A percentile compares a stretch with the other conserved stretches of the same genome.
These are phyloP conservation scores for Syngnathoides biaculeatus DNA, from an alignment of 2,113 vertebrate genomes.

Conservation along the genomic window DNA sequence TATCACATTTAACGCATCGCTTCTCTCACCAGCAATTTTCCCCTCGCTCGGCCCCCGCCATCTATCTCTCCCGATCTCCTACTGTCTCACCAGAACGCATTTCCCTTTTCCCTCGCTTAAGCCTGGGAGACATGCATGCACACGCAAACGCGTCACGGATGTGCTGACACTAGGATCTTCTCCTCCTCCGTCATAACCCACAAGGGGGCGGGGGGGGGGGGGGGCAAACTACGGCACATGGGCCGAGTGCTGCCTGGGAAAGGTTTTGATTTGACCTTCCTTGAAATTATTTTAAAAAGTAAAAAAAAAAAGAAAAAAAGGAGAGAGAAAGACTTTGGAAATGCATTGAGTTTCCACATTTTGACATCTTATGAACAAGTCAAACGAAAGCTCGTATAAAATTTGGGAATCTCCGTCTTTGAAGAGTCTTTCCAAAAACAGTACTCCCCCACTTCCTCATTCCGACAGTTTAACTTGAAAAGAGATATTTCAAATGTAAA, in stretches of 20 bases:
- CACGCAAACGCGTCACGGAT: conserved; percentile 36
- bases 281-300: not conserved
- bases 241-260: not conserved
- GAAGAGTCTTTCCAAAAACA: too few species aligned
- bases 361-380: not conserved
- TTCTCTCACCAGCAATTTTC: conserved; percentile 23
- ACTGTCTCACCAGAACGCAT: conserved; percentile 33
- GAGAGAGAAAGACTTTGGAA: not conserved
- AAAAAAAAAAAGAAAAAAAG: not conserved
- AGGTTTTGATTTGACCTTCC: not conserved
- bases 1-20: conserved; percentile 31
- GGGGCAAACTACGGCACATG: not conserved
- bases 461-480: not conserved
- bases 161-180: conserved; percentile 63
- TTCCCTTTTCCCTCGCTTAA: conserved; percentile 29
- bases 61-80: conserved; percentile 22
- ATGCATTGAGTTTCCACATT: too few species aligned
- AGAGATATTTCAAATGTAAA: too few species aligned
- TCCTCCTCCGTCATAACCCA: conserved; percentile 7
- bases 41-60: conserved; percentile 11
- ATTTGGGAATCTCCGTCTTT: too few species aligned
- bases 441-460: not conserved
- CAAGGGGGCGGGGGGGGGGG: not conserved
- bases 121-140: conserved; percentile 45
- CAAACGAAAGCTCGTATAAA: not conserved